These are phyloP conservation scores for Otocyon megalotis DNA, from an alignment of 2,113 vertebrate species.

Conservation along the genomic window DNA sequence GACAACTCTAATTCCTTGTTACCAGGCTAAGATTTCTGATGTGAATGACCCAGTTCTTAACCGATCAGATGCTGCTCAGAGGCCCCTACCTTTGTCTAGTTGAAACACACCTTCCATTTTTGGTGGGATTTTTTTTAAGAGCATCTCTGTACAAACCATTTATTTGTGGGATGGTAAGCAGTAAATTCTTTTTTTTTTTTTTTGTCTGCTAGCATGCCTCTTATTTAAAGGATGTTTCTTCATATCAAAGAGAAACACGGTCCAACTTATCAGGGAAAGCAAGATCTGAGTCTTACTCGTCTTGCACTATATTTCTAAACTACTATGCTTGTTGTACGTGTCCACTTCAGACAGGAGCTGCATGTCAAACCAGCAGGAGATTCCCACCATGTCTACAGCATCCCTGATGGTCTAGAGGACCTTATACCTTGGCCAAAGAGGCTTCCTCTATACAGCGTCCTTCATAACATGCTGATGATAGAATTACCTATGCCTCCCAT, in stretches of 20 bases:
- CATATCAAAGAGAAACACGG: not conserved
- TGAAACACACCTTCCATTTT: not conserved
- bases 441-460: not conserved
- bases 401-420: not conserved
- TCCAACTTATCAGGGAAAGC: not conserved
- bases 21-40: not conserved
- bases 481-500: not conserved
- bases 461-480: not conserved
- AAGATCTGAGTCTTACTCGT: not conserved
- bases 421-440: not conserved
- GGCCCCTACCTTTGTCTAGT: not conserved
- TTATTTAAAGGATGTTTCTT: constrained; percentile 8
- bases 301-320: constrained; percentile 11
- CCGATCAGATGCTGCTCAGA: not conserved
- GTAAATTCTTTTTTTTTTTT: constrained; percentile 31
- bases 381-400: not conserved
- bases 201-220: not conserved
- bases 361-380: not conserved
- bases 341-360: not conserved
- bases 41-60: not conserved
- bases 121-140: not conserved
- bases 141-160: not conserved
- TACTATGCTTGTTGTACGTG: not conserved
- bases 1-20: not conserved
- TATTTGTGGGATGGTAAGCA: not conserved